Base-by-base conservation (phyloP, 2,797 vertebrate genomes). In the Luscinia luscinia region DNA sequence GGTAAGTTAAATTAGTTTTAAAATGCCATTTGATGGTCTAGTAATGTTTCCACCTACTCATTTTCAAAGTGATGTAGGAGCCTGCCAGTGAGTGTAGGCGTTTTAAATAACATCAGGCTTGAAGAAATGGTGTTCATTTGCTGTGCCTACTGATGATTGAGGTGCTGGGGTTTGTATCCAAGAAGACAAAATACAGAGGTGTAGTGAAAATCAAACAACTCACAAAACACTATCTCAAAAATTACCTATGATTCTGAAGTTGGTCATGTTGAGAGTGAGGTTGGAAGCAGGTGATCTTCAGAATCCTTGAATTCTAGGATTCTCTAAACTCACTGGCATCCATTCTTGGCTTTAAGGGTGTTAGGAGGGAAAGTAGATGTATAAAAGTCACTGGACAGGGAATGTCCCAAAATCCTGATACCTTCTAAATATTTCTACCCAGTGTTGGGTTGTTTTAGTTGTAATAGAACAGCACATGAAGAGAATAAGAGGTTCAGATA, bases 1-100 rank as follows among this genome's bases (percentile, higher is more conserved):
- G 82, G 98, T 98, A 96, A 97, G 98, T 97, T 85, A 28, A 49
- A 14, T 84, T 84, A 23, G 46, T 74, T 81, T 62, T 22, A 36
- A 89, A 40, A 57, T 90, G 51, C 64, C 43, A 58, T 41, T 74
- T 72, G 55, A 40, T 64, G 79, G 58, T 19, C 54, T 54, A 62
- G 46, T 46, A 68, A 36, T 40, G 34, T 27, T 87, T 84, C 87
- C 55, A 79, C 84, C 84, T 85, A 57, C 61, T 80, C 4, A 12
- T 36, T 92, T 78, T 51, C 67, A 34, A 59, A 66, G 52, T 36
- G 55, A 24, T 30, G 61, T 30, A n/a, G 57, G 79, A 89, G 68
- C 58, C 66, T 95, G 54, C 76, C 72, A 30, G 17, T 20, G 26
- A 7, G 14, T 7, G 38, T 66, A 38, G 63, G 79, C 0, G 2